Conservation (phyloP, 2,113 vertebrate genomes). For the Pomatorhinus ruficollis region DNA sequence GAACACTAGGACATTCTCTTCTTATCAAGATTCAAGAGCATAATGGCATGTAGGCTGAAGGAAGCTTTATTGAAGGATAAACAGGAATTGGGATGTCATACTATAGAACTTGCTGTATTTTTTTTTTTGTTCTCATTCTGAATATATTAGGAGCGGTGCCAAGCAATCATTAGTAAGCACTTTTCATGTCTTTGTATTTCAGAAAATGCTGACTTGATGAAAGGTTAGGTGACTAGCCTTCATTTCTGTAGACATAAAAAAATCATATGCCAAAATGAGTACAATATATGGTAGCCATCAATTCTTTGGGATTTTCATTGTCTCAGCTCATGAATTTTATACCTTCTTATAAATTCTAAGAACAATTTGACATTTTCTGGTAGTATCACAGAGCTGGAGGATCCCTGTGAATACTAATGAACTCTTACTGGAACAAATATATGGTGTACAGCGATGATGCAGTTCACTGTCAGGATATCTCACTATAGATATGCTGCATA, state of each 20-base stretch:
- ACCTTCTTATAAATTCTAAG: slow-evolving; percentile 49
- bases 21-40: background rate
- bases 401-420: slow-evolving; percentile 31
- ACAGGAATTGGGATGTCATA: background rate
- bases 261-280: slow-evolving; percentile 17
- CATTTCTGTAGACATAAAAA: background rate
- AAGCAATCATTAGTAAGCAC: slow-evolving; percentile 4
- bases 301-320: slow-evolving; percentile 47
- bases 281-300: slow-evolving; percentile 10
- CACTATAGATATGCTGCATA: background rate
- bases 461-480: background rate
- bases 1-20: background rate
- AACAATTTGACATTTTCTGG: slow-evolving; percentile 56
- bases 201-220: background rate
- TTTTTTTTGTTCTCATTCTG: background rate
- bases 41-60: background rate
- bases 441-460: background rate
- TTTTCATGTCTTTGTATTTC: background rate
- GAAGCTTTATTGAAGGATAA: background rate
- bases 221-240: background rate
- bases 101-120: background rate
- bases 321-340: slow-evolving; percentile 54
- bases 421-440: background rate
- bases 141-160: background rate
- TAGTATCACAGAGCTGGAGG: background rate